Percentiles rank a stretch among this genome's conserved stretches.
phyloP scores from a whole-genome alignment of 2,113 vertebrate genomes.

The Penelope pileata region DNA sequence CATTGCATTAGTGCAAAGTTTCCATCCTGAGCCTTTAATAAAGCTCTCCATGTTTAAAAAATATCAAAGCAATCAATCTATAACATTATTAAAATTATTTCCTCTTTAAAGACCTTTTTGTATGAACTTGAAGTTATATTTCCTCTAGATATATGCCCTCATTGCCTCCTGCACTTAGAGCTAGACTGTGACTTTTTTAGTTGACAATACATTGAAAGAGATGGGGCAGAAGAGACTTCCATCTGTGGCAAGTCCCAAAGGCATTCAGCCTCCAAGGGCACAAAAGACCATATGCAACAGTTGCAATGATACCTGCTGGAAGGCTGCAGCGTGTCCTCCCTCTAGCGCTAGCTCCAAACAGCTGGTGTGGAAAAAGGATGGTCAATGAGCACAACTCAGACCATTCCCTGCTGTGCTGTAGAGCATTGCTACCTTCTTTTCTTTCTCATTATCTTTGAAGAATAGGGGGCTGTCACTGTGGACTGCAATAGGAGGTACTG shows the following conservation, averaged over 20 bases:
- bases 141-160: not conserved
- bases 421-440: not conserved
- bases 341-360: not conserved
- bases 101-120: not conserved
- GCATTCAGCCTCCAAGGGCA: not conserved
- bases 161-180: not conserved
- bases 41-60: not conserved
- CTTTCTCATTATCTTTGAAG: not conserved
- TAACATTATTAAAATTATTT: not conserved
- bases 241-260: conserved; percentile 13
- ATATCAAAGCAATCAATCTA: not conserved
- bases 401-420: not conserved
- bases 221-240: conserved; percentile 14
- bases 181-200: not conserved
- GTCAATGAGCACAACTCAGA: not conserved
- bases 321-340: not conserved
- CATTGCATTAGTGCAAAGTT: not conserved
- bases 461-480: not conserved
- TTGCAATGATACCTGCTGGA: not conserved
- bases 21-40: not conserved
- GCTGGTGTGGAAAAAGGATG: not conserved
- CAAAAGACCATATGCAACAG: not conserved
- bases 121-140: not conserved
- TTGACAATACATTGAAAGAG: not conserved
- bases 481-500: not conserved